Conservation (phyloP, 2,888 invertebrate genomes). For the Drosophila borborema region DNA sequence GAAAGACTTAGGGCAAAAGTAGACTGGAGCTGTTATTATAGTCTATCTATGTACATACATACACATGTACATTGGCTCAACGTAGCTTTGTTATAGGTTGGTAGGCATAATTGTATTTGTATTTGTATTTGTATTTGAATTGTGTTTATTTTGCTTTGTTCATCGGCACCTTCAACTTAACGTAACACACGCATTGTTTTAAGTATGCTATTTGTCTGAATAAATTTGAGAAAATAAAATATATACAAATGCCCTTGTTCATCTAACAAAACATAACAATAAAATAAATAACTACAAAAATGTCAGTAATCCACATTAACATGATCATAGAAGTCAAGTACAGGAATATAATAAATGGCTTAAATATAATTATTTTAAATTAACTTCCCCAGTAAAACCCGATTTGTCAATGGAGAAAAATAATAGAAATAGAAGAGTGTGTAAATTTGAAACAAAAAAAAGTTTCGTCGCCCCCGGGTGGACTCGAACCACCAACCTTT, state of each 20-base stretch:
- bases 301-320: slow-evolving; percentile 60
- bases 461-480: slow-evolving; percentile 94
- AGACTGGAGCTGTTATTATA: slow-evolving; percentile 54
- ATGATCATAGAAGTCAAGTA: slow-evolving; percentile 66
- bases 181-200: slow-evolving; percentile 70
- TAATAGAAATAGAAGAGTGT: not conserved
- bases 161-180: slow-evolving; percentile 76
- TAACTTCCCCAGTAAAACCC: not conserved
- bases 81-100: slow-evolving; percentile 12
- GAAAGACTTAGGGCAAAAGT: slow-evolving; percentile 50
- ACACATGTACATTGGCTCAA: not conserved
- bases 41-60: slow-evolving; percentile 7
- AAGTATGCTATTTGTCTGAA: slow-evolving; percentile 40
- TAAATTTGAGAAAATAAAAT: slow-evolving; percentile 26
- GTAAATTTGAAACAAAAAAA: slow-evolving; percentile 10
- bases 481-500: slow-evolving; percentile 99
- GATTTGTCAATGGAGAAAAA: not conserved
- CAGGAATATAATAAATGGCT: slow-evolving; percentile 24
- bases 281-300: slow-evolving; percentile 37
- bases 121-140: not conserved
- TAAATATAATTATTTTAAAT: slow-evolving; percentile 17
- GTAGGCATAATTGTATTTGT: slow-evolving; percentile 15
- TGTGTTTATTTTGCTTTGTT: slow-evolving; percentile 61
- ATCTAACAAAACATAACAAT: slow-evolving; percentile 38
- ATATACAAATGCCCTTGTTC: slow-evolving; percentile 66